Conservation (phyloP, 2,797 vertebrate genomes). For the Danionella dracula region DNA sequence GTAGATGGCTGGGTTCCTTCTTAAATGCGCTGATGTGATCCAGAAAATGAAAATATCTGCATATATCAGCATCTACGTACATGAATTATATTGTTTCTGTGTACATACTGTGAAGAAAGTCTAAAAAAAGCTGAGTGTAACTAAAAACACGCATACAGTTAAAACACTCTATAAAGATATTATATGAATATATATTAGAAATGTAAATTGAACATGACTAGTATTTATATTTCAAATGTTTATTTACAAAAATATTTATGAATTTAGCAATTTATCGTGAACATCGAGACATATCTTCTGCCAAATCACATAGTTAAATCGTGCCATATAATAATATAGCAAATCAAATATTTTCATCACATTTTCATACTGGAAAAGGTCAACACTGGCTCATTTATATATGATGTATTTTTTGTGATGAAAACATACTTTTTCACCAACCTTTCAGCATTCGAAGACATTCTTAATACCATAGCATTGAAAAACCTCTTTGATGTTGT, state of each 20-base stretch:
- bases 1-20: slow-evolving; percentile 8
- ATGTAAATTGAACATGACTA: slow-evolving; percentile 11
- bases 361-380: slow-evolving; percentile 23
- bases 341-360: not conserved
- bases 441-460: slow-evolving; percentile 15
- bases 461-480: slow-evolving; percentile 32
- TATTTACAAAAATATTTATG: slow-evolving; percentile 38
- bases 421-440: slow-evolving; percentile 7
- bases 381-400: slow-evolving; percentile 18
- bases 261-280: slow-evolving; percentile 39
- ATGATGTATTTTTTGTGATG: not conserved
- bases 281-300: slow-evolving; percentile 33
- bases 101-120: slow-evolving; percentile 38
- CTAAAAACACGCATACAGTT: slow-evolving; percentile 24
- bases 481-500: slow-evolving; percentile 26
- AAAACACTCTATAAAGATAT: slow-evolving; percentile 24
- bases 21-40: not conserved
- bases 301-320: slow-evolving; percentile 43
- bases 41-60: not conserved
- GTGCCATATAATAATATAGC: slow-evolving; percentile 51
- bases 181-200: slow-evolving; percentile 24
- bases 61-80: not conserved
- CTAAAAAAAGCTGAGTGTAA: slow-evolving; percentile 20
- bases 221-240: slow-evolving; percentile 43
- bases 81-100: slow-evolving; percentile 13